Evolutionary conservation across 2,797 vertebrate genomes (phyloP), one percentile per base, ranked within the genome.

Genomic region (Sebastes minor): DNA sequence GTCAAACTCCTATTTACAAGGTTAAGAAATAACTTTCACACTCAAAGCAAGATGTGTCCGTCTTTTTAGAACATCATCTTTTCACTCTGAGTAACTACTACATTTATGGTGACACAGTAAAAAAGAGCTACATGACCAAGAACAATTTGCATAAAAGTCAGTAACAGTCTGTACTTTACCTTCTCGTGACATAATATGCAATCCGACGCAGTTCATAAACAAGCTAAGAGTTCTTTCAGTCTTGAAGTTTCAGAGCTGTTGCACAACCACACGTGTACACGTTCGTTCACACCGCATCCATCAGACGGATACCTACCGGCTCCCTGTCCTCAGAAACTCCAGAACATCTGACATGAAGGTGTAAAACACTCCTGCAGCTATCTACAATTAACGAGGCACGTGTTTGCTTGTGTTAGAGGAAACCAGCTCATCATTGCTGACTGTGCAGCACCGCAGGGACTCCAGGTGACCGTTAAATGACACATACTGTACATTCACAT

Each of bases 401-500:
- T 60, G 57, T 78, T 74, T 84, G 32, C 59, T 81, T 66, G 35
- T 61, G 62, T 76, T 30, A n/a, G 52, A 73, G 65, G 55, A 82
- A 82, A 79, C 56, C 13, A 11, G 25, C 74, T 78, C 59, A 67
- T 81, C 20, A 65, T 83, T 38, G 66, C 65, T 64, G 25, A 65
- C 62, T 68, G 56, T 55, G 52, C 25, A 62, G 61, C 64, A 3
- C 66, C 68, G 59, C 27, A 8, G 57, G 64, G 42, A 27, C 56
- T 63, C 68, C 55, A 78, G 74, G 74, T 86, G 64, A 78, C 77
- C 46, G 64, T 55, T 32, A 72, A 71, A 73, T 66, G 80, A 67
- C 60, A 35, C 59, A 62, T 64, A 71, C 63, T 33, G 46, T 35
- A 70, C 25, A 66, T 66, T 9, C 8, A 27, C n/a, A 46, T 28